These are phyloP conservation scores for Porites australiensis DNA, from an alignment of 64 coral and sea anemone genomes.

Conservation along the genomic window DNA sequence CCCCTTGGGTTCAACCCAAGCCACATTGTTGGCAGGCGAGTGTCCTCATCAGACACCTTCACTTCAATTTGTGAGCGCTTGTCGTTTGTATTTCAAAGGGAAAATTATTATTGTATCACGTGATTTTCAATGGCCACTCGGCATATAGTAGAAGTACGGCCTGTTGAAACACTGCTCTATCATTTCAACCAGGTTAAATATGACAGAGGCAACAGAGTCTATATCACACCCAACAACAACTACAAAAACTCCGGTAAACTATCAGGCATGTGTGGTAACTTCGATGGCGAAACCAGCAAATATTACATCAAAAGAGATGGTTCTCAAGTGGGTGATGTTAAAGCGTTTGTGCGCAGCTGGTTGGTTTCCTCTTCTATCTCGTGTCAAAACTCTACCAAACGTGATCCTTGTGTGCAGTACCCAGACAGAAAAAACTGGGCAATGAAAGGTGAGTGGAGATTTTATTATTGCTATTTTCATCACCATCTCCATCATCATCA, in stretches of 20 bases:
- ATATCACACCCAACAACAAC: constrained; percentile 70
- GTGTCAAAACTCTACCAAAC: constrained; percentile 5
- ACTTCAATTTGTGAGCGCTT: too few species aligned
- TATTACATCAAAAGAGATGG: constrained; percentile 32
- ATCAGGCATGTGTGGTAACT: constrained; percentile 91
- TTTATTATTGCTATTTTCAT: not conserved
- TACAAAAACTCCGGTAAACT: constrained; percentile 14
- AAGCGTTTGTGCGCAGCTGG: not conserved
- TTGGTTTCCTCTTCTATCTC: not conserved
- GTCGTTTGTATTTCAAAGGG: too few species aligned
- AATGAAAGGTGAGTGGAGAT: constrained; percentile 66
- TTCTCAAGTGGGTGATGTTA: not conserved
- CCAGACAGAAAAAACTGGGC: constrained; percentile 80
- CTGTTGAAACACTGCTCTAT: too few species aligned
- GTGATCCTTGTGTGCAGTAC: constrained; percentile 43
- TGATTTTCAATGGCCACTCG: too few species aligned
- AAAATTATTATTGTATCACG: too few species aligned
- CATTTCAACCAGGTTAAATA: constrained; percentile 72
- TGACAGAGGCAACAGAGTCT: constrained; percentile 87
- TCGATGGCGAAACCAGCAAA: constrained; percentile 68
- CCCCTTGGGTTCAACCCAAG: too few species aligned
- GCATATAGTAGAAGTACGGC: too few species aligned
- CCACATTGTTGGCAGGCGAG: too few species aligned
- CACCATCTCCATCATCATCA: not conserved
- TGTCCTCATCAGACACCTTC: too few species aligned